A percentile compares a stretch with the other conserved stretches of the same genome.
Conservation (phyloP, 2,797 vertebrate genomes). For the Emydoidea blandingii region DNA sequence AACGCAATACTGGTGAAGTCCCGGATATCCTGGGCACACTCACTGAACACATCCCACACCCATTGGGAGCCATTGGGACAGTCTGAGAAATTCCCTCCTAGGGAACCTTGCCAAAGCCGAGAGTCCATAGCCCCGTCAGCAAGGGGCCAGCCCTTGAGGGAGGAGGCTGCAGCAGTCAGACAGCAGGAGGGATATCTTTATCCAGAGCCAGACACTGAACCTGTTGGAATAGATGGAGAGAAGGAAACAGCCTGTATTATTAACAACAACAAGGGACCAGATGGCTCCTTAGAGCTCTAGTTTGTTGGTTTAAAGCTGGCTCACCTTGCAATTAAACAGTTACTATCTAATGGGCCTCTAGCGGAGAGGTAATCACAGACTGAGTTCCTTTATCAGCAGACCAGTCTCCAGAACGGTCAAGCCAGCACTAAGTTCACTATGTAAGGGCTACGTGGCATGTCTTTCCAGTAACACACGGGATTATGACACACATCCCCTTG, state of each 20-base stretch:
- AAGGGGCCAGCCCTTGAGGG: neutral
- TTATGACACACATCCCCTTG: rapidly evolving
- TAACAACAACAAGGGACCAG: neutral
- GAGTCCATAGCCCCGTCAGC: neutral
- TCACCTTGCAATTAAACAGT: neutral
- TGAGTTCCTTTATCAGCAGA: neutral
- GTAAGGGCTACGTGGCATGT: neutral
- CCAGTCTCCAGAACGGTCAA: neutral
- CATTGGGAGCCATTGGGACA: slow-evolving; percentile 92
- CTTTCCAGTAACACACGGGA: neutral
- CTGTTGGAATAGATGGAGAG: neutral
- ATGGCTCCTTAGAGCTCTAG: neutral
- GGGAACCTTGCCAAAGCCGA: neutral
- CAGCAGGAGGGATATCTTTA: neutral
- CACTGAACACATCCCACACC: slow-evolving; percentile 88
- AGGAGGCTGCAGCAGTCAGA: neutral
- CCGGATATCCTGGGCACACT: slow-evolving; percentile 89
- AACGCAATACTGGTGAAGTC: slow-evolving; percentile 90
- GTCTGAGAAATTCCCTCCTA: slow-evolving; percentile 80
- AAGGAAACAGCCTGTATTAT: neutral
- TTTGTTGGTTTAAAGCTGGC: neutral
- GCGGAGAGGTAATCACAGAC: too few species aligned
- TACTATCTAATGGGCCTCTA: neutral
- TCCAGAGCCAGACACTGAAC: neutral
- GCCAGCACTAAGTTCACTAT: too few species aligned